Conservation (phyloP, 2,113 vertebrate species). For the Dermatemys mawii region DNA sequence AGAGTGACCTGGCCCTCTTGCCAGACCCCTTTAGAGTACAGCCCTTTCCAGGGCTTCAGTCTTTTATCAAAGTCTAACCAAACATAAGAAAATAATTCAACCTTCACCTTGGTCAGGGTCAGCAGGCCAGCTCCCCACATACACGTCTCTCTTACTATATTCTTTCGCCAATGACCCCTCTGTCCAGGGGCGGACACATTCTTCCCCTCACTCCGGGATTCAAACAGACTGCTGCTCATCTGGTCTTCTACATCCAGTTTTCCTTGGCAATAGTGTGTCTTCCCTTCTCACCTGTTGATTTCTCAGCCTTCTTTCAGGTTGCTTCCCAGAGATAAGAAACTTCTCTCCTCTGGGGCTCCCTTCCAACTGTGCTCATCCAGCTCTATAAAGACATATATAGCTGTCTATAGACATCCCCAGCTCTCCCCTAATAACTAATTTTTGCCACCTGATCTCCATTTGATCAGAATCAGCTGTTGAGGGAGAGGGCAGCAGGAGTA, state of each 20-base stretch:
- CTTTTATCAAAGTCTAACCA: neutral
- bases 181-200: neutral
- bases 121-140: neutral
- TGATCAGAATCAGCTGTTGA: neutral
- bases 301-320: neutral
- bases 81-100: neutral
- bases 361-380: neutral
- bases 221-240: neutral
- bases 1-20: neutral
- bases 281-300: neutral
- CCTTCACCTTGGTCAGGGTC: neutral
- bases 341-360: neutral
- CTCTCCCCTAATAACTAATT: neutral
- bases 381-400: too few relatives aligned
- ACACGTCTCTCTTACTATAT: neutral
- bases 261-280: neutral
- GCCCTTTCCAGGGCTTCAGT: neutral
- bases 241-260: neutral
- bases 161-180: neutral
- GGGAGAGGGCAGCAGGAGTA: neutral
- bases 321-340: neutral
- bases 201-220: neutral
- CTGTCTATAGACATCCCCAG: neutral
- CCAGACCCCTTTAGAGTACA: neutral
- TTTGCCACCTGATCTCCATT: neutral